Evolutionary conservation across 1,140 invertebrate species (phyloP), one percentile per base, ranked within the genome.

Genomic region (Drosophila oshimai): DNA sequence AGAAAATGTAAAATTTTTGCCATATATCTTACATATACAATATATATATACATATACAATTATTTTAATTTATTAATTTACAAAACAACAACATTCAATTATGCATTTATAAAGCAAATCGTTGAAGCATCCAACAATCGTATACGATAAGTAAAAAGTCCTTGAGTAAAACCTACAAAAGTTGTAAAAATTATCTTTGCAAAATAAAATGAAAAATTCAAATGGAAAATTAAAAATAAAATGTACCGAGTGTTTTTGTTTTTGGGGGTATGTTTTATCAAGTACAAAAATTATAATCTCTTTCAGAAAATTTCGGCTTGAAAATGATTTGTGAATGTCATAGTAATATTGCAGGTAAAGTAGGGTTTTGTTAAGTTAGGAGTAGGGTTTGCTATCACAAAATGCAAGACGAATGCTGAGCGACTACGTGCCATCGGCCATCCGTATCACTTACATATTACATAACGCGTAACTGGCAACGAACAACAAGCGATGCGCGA

Each of bases 1-100:
- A 73, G 69, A 79, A 80, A 69, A 70, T 74, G 70, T 74, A 46
- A 73, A 55, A 46, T 78, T 70, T 77, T 84, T 84, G 88, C 83
- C 88, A 90, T 86, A 90, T 89, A 86, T 86, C 71, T 57, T 72
- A 67, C 68, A 79, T 68, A 80, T 68, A 77, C 49, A 60, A 64
- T 54, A 60, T 62, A 65, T 36, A 58, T 50, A 68, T 55, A 64
- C 71, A 33, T 50, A 62, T 37, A 47, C 12, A 37, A 46, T 62
- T 65, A 57, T 46, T 54, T 22, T 60, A 68, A 60, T 60, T 80
- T 80, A 74, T 71, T 60, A 53, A 54, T 58, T 50, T 55, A 74
- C 55, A 73, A 60, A 47, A 50, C 41, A 49, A 26, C 41, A 49
- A 46, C 54, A 60, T 74, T 65, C 42, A 73, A 65, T 54, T 73